Percentiles rank a stretch among this genome's conserved stretches.
Evolutionary conservation across 2,113 vertebrate species (phyloP).

Genomic region (Colinus virginianus): DNA sequence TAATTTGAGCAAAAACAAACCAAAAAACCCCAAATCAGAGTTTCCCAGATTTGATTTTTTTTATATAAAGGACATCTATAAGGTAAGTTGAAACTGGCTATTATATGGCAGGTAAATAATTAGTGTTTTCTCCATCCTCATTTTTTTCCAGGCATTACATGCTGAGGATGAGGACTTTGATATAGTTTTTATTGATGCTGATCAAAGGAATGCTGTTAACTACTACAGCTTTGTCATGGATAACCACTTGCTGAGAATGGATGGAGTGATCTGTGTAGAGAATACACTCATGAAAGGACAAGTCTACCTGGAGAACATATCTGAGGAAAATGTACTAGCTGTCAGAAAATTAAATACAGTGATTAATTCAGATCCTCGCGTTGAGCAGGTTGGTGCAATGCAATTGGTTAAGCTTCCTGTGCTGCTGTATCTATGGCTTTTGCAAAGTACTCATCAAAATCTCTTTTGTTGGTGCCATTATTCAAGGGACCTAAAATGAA

Average conservation of each 20-base stretch:
- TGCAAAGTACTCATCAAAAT: slow-evolving; percentile 42
- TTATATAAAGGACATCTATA: slow-evolving; percentile 30
- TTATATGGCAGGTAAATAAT: slow-evolving; percentile 54
- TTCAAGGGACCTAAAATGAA: slow-evolving; percentile 52
- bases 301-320: slow-evolving; percentile 80
- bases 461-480: slow-evolving; percentile 46
- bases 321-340: slow-evolving; percentile 80
- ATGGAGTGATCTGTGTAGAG: slow-evolving; percentile 82
- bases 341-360: slow-evolving; percentile 82
- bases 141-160: slow-evolving; percentile 77
- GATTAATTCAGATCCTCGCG: slow-evolving; percentile 75
- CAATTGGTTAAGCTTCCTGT: slow-evolving; percentile 13
- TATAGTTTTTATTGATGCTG: slow-evolving; percentile 86
- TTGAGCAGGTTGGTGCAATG: slow-evolving; percentile 78
- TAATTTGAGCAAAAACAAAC: slow-evolving; percentile 8
- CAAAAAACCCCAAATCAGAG: not conserved
- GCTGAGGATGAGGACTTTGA: slow-evolving; percentile 82
- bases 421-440: slow-evolving; percentile 33
- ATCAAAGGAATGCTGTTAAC: slow-evolving; percentile 84
- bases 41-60: not conserved
- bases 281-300: slow-evolving; percentile 84
- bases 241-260: slow-evolving; percentile 80
- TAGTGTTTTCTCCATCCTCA: slow-evolving; percentile 48
- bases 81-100: not conserved
- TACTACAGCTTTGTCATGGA: slow-evolving; percentile 86